Conservation (phyloP, 2,888 invertebrate species). For the Selenia dentaria region DNA sequence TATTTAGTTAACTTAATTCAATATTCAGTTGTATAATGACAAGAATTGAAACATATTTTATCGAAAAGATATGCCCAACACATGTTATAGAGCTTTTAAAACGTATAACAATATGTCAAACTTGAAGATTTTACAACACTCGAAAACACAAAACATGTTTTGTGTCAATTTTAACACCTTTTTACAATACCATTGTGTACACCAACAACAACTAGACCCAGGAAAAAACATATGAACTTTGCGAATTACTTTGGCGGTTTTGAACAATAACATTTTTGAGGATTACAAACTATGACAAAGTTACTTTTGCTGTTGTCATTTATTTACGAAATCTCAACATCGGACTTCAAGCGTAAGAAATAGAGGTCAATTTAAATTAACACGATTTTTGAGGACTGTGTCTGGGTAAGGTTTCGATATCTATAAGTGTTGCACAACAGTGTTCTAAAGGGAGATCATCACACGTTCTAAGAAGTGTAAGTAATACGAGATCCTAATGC, state of each 20-base stretch:
- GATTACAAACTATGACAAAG: constrained; percentile 7
- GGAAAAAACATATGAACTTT: too few relatives aligned
- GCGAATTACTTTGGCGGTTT: constrained; percentile 12
- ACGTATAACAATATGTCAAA: constrained; percentile 10
- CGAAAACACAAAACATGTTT: constrained; percentile 19
- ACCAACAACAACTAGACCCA: too few relatives aligned
- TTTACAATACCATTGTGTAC: constrained; percentile 7
- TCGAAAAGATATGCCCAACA: constrained; percentile 9
- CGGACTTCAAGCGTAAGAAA: too few relatives aligned
- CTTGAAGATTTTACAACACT: too few relatives aligned
- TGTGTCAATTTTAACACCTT: constrained; percentile 24
- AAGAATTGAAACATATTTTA: too few relatives aligned
- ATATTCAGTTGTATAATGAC: too few relatives aligned
- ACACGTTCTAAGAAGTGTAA: constrained; percentile 22
- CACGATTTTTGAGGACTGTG: too few relatives aligned
- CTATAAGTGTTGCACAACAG: constrained; percentile 19
- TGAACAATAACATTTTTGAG: constrained; percentile 23
- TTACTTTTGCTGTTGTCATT: neutral
- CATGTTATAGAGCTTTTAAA: constrained; percentile 13
- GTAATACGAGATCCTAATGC: constrained; percentile 8
- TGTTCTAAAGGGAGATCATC: constrained; percentile 6
- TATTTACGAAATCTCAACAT: neutral
- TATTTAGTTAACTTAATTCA: too few relatives aligned
- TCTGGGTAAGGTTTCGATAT: too few relatives aligned
- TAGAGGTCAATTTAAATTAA: too few relatives aligned